Conservation (phyloP, 1,140 invertebrate species). For the Stegodyphus dumicola region DNA sequence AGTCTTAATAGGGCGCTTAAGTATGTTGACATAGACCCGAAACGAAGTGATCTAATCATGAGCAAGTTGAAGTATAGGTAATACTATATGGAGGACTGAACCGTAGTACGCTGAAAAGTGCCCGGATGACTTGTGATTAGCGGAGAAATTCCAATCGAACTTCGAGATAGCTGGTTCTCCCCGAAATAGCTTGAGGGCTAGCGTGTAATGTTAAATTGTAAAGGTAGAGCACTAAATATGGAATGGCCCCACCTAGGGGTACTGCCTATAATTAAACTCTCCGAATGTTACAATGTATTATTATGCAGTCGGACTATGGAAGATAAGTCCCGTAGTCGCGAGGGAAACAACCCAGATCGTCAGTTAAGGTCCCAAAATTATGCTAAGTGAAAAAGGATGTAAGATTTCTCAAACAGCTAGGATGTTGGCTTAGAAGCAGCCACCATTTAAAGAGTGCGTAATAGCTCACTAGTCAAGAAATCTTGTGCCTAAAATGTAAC, state of each 20-base stretch:
- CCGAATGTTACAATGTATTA: slow-evolving; percentile 22
- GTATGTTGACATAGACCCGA: background rate
- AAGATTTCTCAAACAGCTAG: slow-evolving; percentile 65
- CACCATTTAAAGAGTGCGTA: slow-evolving; percentile 69
- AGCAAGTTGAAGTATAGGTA: background rate
- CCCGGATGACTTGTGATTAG: background rate
- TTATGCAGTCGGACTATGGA: slow-evolving; percentile 65
- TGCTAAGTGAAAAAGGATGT: slow-evolving; percentile 67
- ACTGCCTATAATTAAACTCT: too few species aligned
- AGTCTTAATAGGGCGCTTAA: background rate
- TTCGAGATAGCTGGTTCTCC: slow-evolving; percentile 7
- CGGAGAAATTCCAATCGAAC: background rate
- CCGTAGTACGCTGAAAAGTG: background rate
- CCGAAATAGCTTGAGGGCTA: background rate
- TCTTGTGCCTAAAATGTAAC: slow-evolving; percentile 67
- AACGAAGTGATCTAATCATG: slow-evolving; percentile 10
- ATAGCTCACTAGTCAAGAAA: slow-evolving; percentile 69
- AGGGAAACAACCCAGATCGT: slow-evolving; percentile 68
- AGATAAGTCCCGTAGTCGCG: slow-evolving; percentile 66
- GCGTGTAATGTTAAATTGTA: background rate
- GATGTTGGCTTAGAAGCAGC: slow-evolving; percentile 70
- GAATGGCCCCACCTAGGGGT: too few species aligned
- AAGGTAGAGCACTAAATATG: background rate
- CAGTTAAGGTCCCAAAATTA: slow-evolving; percentile 68
- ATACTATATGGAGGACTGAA: slow-evolving; percentile 1